Percentiles rank a stretch among this genome's conserved stretches.
phyloP scores from a whole-genome alignment of 2,797 vertebrate genomes.

The Pangasius macronema region DNA sequence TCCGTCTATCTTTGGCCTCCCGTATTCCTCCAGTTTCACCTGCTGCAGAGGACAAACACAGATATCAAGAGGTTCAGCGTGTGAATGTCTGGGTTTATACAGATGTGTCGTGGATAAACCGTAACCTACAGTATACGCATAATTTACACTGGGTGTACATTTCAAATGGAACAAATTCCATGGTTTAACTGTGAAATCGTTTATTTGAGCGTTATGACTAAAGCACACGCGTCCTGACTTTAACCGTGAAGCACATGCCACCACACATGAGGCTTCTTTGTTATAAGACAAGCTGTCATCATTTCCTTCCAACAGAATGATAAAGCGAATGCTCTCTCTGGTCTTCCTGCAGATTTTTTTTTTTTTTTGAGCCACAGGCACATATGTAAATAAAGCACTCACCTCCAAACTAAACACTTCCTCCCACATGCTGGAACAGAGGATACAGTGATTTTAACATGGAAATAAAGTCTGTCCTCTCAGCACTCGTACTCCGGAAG shows the following conservation, averaged over 20 bases:
- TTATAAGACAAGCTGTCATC: background rate
- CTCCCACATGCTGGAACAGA: slow-evolving; percentile 25
- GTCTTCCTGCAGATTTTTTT: background rate
- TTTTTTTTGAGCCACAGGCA: slow-evolving; percentile 20
- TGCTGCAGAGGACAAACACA: slow-evolving; percentile 76
- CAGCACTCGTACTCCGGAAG: slow-evolving; percentile 39
- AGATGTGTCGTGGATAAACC: background rate
- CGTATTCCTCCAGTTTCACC: slow-evolving; percentile 93
- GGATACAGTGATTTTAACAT: slow-evolving; percentile 38
- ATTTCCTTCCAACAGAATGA: background rate
- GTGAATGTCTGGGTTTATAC: background rate
- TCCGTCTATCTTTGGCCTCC: slow-evolving; percentile 95
- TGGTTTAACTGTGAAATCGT: background rate
- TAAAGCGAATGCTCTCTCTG: background rate
- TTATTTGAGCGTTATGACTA: background rate
- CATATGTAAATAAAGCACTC: slow-evolving; percentile 45
- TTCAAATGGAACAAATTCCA: background rate
- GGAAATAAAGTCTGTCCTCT: slow-evolving; percentile 34
- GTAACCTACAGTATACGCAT: background rate
- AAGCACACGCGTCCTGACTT: background rate
- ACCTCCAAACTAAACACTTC: slow-evolving; percentile 31
- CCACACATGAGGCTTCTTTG: background rate
- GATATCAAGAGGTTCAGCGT: background rate
- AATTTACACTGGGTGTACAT: background rate
- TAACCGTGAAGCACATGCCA: background rate